Evolutionary conservation across 2,113 vertebrate genomes (phyloP).

Genomic region (Grallaria varia): DNA sequence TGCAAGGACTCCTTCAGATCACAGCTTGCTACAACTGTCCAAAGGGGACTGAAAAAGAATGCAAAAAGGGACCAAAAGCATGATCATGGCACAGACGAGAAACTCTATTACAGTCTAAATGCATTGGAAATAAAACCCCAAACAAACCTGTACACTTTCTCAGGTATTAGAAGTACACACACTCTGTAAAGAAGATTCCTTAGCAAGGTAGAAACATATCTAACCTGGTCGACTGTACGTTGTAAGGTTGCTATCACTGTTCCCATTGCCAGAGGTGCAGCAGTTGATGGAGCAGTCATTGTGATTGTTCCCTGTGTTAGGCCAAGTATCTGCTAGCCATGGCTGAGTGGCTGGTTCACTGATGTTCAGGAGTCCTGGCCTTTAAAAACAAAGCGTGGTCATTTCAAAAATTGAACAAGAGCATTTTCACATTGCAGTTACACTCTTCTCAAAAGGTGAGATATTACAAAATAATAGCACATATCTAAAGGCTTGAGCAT

Average conservation of each 20-base stretch:
- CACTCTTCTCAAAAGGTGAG: neutral
- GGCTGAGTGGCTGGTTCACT: slow-evolving; percentile 90
- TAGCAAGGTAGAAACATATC: slow-evolving; percentile 55
- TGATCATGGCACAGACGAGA: neutral
- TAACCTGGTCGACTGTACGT: slow-evolving; percentile 97
- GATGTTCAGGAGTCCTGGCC: slow-evolving; percentile 96
- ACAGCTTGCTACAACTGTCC: neutral
- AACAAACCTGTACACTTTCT: neutral
- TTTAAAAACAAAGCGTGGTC: slow-evolving; percentile 59
- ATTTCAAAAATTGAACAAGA: neutral
- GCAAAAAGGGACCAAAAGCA: neutral
- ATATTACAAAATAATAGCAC: neutral
- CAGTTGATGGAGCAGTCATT: slow-evolving; percentile 98
- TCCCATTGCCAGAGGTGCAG: slow-evolving; percentile 91
- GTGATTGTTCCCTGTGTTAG: slow-evolving; percentile 93
- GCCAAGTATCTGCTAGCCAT: slow-evolving; percentile 98
- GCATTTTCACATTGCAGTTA: neutral
- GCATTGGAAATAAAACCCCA: neutral
- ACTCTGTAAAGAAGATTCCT: neutral
- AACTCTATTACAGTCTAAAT: neutral
- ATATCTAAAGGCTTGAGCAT: neutral
- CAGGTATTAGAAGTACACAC: neutral
- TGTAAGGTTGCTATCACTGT: slow-evolving; percentile 95
- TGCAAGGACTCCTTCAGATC: neutral
- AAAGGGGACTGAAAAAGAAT: neutral